Percentiles rank a stretch among this genome's conserved stretches.
These are phyloP conservation scores for Pachyseris speciosa DNA, from an alignment of 64 coral and sea anemone species.

Conservation along the genomic window DNA sequence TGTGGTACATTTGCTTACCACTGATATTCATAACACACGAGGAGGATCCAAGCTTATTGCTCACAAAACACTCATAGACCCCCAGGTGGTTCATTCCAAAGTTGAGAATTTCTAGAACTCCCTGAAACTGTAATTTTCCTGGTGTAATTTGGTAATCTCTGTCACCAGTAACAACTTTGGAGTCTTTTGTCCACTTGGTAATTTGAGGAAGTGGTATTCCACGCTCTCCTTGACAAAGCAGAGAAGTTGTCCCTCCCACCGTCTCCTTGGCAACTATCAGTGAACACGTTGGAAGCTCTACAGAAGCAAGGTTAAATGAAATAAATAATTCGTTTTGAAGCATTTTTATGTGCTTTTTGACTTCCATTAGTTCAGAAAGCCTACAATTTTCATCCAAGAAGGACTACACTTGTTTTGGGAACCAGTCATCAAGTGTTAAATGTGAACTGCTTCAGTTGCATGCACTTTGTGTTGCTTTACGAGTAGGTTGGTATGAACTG, in stretches of 20 bases:
- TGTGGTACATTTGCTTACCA: constrained; percentile 53
- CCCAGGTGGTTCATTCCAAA: constrained; percentile 81
- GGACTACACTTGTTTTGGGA: too few species aligned
- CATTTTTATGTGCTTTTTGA: background rate
- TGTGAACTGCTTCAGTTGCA: too few species aligned
- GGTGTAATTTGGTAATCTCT: constrained; percentile 42
- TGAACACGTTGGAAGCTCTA: constrained; percentile 70
- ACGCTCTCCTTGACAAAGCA: constrained; percentile 42
- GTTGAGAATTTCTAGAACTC: constrained; percentile 55
- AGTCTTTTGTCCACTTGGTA: constrained; percentile 67
- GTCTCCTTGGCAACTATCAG: constrained; percentile 19
- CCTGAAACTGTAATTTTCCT: constrained; percentile 8
- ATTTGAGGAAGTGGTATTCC: constrained; percentile 74
- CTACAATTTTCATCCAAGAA: too few species aligned
- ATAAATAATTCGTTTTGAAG: background rate
- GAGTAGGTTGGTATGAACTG: too few species aligned
- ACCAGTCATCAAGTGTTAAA: too few species aligned
- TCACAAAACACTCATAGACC: constrained; percentile 72
- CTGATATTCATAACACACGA: constrained; percentile 44
- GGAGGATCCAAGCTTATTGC: constrained; percentile 3
- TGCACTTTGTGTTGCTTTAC: too few species aligned
- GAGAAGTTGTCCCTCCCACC: constrained; percentile 9
- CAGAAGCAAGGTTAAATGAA: background rate
- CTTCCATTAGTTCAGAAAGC: background rate
- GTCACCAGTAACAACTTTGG: background rate